Evolutionary conservation across 2,888 invertebrate genomes (phyloP).

Genomic region (Campoletis raptor): DNA sequence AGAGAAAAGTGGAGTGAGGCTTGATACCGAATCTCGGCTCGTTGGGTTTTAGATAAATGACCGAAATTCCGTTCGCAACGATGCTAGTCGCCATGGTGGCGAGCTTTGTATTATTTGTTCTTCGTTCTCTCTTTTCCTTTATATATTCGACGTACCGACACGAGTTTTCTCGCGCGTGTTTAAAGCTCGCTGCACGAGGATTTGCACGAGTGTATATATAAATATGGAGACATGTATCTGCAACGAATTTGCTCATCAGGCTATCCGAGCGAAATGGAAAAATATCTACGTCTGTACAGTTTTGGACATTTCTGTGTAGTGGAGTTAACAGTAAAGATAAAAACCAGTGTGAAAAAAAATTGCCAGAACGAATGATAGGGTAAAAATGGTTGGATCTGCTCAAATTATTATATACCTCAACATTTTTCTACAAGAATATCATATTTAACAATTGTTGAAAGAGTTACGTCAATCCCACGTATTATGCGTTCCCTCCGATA

Average conservation of each 20-base stretch:
- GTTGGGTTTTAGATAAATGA: conserved; percentile 62
- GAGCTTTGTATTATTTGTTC: conserved; percentile 51
- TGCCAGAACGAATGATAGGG: background rate
- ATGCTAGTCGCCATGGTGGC: conserved; percentile 24
- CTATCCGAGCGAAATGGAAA: conserved; percentile 51
- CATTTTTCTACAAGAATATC: background rate
- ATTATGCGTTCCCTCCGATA: background rate
- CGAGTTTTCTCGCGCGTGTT: conserved; percentile 55
- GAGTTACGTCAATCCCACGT: background rate
- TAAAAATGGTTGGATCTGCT: background rate
- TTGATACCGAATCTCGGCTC: conserved; percentile 49
- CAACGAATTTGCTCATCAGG: conserved; percentile 40
- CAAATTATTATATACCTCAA: background rate
- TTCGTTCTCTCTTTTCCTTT: conserved; percentile 28
- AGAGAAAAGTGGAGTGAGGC: conserved; percentile 42
- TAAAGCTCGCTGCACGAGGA: conserved; percentile 40
- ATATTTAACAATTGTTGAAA: background rate
- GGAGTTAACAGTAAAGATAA: conserved; percentile 24
- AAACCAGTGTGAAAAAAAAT: conserved; percentile 6
- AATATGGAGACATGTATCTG: conserved; percentile 7
- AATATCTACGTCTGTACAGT: conserved; percentile 26
- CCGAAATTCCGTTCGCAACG: conserved; percentile 48
- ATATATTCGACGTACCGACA: conserved; percentile 48
- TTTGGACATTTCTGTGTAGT: background rate
- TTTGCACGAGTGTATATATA: conserved; percentile 12